Conservation (phyloP, 2,113 vertebrate species). For the Amphilophus citrinellus region DNA sequence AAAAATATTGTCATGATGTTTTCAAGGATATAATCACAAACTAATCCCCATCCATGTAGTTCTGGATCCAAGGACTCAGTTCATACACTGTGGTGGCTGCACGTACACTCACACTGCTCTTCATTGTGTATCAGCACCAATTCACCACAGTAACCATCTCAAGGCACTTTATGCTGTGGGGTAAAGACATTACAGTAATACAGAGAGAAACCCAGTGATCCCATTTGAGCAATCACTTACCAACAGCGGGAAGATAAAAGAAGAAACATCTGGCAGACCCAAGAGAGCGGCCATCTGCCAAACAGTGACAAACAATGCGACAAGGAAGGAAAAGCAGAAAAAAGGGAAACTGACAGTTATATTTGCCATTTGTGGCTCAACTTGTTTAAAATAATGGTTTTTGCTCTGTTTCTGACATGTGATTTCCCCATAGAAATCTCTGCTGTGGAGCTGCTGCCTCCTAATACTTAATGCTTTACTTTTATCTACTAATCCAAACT, state of each 20-base stretch:
- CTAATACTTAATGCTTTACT: background rate
- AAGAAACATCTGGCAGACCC: background rate
- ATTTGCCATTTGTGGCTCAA: background rate
- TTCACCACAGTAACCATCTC: background rate
- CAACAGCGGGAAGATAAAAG: background rate
- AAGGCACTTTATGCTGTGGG: fast-evolving
- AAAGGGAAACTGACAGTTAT: background rate
- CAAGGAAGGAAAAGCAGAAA: background rate
- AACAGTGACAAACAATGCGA: background rate
- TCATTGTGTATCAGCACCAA: background rate
- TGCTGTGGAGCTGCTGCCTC: fast-evolving
- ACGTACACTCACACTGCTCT: no score
- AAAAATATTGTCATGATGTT: background rate
- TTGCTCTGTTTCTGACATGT: background rate
- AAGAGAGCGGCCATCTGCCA: background rate
- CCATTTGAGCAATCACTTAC: background rate
- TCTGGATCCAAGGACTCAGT: background rate
- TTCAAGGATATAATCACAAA: background rate
- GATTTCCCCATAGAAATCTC: fast-evolving
- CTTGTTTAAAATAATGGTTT: background rate
- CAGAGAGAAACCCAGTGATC: background rate
- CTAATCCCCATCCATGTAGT: background rate
- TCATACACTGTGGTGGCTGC: background rate
- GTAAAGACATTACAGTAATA: background rate
- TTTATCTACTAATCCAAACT: background rate